Conservation (phyloP, 2,888 invertebrate species). For the Calameuta filiformis region DNA sequence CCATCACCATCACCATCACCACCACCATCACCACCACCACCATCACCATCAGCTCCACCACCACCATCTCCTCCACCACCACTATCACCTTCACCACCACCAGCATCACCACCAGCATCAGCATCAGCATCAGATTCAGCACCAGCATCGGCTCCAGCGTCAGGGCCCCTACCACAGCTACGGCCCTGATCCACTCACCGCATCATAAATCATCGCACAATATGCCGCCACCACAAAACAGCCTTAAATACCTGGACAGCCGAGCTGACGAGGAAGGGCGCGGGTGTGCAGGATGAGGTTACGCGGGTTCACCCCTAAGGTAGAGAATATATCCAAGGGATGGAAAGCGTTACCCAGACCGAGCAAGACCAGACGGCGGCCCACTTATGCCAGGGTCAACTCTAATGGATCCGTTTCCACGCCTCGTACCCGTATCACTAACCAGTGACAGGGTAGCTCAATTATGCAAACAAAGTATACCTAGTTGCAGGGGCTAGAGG, state of each 20-base stretch:
- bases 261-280: constrained; percentile 14
- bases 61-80: neutral
- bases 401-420: constrained; percentile 36
- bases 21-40: neutral
- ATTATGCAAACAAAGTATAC: constrained; percentile 34
- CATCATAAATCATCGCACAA: constrained; percentile 40
- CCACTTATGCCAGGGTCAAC: constrained; percentile 27
- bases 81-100: neutral
- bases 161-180: neutral
- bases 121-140: neutral
- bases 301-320: neutral
- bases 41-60: too few species aligned
- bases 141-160: neutral
- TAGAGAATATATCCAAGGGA: constrained; percentile 13
- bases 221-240: constrained; percentile 32
- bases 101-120: too few species aligned
- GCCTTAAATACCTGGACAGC: constrained; percentile 36
- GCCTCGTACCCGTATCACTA: constrained; percentile 11
- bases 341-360: constrained; percentile 11
- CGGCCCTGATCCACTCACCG: constrained; percentile 6
- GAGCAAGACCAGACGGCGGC: constrained; percentile 17
- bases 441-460: constrained; percentile 14
- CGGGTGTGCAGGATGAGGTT: neutral
- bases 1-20: neutral
- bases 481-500: neutral